Conservation (phyloP, 2,113 vertebrate genomes). For the Lontra canadensis region DNA sequence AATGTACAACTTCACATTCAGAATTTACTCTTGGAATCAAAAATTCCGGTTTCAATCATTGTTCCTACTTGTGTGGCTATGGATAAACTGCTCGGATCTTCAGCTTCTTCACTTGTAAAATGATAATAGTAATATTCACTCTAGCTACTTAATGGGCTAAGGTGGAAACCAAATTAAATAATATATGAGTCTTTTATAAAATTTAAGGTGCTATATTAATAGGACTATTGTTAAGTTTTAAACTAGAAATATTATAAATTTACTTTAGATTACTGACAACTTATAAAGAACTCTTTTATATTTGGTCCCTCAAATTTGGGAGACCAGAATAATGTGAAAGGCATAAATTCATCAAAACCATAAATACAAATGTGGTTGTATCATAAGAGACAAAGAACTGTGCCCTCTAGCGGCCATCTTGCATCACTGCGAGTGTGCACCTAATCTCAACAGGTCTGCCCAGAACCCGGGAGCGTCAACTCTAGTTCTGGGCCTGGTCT, state of each 20-base stretch:
- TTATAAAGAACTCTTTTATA: background rate
- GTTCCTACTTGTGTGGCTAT: background rate
- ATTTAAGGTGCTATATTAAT: background rate
- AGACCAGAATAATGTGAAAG: background rate
- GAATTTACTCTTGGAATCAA: background rate
- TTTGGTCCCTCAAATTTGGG: slow-evolving; percentile 6
- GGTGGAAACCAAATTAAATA: background rate
- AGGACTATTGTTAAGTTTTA: background rate
- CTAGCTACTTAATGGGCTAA: background rate
- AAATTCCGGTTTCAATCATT: background rate
- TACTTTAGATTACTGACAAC: background rate
- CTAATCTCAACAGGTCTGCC: background rate
- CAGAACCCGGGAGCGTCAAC: background rate
- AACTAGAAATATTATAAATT: background rate
- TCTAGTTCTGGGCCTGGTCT: background rate
- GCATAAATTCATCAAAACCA: background rate
- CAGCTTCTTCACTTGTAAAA: background rate
- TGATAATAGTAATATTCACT: background rate
- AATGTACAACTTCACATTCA: background rate
- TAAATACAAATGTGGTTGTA: background rate
- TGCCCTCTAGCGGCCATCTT: background rate
- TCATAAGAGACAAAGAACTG: background rate
- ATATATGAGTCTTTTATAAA: background rate
- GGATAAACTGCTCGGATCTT: background rate
- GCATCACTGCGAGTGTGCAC: background rate